Evolutionary conservation across 2,113 vertebrate species (phyloP).

Genomic region (Spea multiplicata): DNA sequence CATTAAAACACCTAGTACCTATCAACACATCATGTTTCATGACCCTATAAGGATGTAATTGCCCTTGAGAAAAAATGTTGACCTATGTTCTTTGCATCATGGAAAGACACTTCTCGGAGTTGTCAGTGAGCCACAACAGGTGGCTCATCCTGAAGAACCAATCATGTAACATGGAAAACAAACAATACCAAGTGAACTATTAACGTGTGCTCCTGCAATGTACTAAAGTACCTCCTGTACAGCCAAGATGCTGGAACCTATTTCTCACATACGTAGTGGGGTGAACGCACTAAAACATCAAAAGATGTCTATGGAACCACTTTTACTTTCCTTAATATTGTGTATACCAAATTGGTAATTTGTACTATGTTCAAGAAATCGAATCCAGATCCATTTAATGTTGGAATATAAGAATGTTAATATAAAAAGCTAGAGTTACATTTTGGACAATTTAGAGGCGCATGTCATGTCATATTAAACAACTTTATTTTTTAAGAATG

Average conservation of each 20-base stretch:
- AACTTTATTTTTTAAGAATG: too few relatives aligned
- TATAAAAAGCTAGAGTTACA: too few relatives aligned
- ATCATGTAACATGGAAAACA: conserved; percentile 31
- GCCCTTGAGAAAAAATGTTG: conserved; percentile 44
- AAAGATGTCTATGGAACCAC: too few relatives aligned
- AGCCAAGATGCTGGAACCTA: conserved; percentile 16
- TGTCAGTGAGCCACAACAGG: conserved; percentile 54
- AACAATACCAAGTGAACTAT: neutral
- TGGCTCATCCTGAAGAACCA: conserved; percentile 50
- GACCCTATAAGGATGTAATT: conserved; percentile 43
- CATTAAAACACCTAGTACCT: neutral
- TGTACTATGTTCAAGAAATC: too few relatives aligned
- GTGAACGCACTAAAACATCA: too few relatives aligned
- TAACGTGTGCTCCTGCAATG: conserved; percentile 30
- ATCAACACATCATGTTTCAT: conserved; percentile 51
- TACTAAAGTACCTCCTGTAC: conserved; percentile 23
- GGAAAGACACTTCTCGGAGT: conserved; percentile 56
- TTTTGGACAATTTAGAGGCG: too few relatives aligned
- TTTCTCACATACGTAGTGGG: neutral
- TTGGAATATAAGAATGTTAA: too few relatives aligned
- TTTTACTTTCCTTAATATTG: too few relatives aligned
- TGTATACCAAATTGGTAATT: too few relatives aligned
- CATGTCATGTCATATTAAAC: too few relatives aligned
- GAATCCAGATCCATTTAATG: too few relatives aligned
- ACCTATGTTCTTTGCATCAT: conserved; percentile 48